Percentiles rank a stretch among this genome's conserved stretches.
phyloP scores from a whole-genome alignment of 37 sponge, comb jelly and placozoan species.

The Chondrosia reniformis region DNA sequence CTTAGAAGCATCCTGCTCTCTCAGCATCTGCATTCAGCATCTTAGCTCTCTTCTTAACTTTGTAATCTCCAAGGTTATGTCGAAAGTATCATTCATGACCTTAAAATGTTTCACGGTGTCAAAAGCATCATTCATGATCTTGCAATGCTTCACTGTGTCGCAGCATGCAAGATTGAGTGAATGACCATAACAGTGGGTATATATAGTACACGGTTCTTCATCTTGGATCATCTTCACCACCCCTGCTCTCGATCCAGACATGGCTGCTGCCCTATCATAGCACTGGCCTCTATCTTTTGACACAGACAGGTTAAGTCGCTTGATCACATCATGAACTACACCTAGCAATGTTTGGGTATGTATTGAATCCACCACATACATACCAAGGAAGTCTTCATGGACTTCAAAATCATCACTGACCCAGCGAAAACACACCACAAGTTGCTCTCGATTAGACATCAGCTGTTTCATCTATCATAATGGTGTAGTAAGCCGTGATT shows the following conservation, averaged over 20 bases:
- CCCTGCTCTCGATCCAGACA: slow-evolving; percentile 44
- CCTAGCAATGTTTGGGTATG: slow-evolving; percentile 17
- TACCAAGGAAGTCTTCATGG: slow-evolving; percentile 48
- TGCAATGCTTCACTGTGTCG: slow-evolving; percentile 19
- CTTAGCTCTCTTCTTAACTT: not conserved
- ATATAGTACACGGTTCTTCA: slow-evolving; percentile 13
- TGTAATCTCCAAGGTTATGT: not conserved
- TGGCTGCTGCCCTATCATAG: slow-evolving; percentile 63
- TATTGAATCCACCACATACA: slow-evolving; percentile 23
- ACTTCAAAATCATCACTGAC: slow-evolving; percentile 43
- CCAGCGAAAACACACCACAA: slow-evolving; percentile 41
- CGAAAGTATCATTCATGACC: not conserved
- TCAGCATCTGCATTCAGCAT: not conserved
- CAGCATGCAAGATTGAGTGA: slow-evolving; percentile 21
- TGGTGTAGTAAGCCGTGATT: slow-evolving; percentile 27
- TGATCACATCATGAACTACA: slow-evolving; percentile 37
- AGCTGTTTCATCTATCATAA: slow-evolving; percentile 73
- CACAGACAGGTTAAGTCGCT: slow-evolving; percentile 34
- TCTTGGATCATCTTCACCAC: slow-evolving; percentile 36
- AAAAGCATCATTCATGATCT: slow-evolving; percentile 17
- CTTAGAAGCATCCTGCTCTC: slow-evolving; percentile 21
- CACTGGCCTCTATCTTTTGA: slow-evolving; percentile 50
- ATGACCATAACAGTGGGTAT: slow-evolving; percentile 21
- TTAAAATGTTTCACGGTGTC: not conserved
- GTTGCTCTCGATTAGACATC: slow-evolving; percentile 68